A percentile compares a stretch with the other conserved stretches of the same genome.
Conservation (phyloP, 2,113 vertebrate genomes). For the Ochotona curzoniae region DNA sequence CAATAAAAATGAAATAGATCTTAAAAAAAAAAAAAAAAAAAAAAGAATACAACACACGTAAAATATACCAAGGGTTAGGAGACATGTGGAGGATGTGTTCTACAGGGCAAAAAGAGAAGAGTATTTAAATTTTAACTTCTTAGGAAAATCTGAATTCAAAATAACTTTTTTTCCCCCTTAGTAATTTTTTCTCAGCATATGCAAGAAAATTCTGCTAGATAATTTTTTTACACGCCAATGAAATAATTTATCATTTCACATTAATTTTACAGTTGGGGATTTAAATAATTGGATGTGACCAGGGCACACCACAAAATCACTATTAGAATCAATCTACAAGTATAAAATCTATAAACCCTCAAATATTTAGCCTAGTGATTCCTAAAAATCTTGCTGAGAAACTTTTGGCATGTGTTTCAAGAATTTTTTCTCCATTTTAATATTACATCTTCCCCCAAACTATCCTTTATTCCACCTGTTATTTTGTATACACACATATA, state of each 20-base stretch:
- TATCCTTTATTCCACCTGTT: not conserved
- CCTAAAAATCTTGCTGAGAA: not conserved
- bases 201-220: not conserved
- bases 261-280: not conserved
- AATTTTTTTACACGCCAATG: slow-evolving; percentile 31
- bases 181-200: not conserved
- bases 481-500: not conserved
- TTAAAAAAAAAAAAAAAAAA: too few relatives aligned
- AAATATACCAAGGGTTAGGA: not conserved
- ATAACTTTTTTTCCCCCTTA: not conserved
- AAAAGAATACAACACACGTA: not conserved
- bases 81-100: not conserved
- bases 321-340: slow-evolving; percentile 23
- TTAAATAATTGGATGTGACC: not conserved
- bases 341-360: not conserved
- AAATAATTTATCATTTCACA: not conserved
- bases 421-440: slow-evolving; percentile 18
- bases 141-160: slow-evolving; percentile 40
- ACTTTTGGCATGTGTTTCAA: not conserved
- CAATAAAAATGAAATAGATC: too few relatives aligned
- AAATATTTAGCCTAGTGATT: slow-evolving; percentile 22
- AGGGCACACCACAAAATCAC: not conserved
- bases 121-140: slow-evolving; percentile 19
- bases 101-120: not conserved
- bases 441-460: not conserved